These are phyloP conservation scores for Edolisoma coerulescens DNA, from an alignment of 2,113 vertebrate species.

Conservation along the genomic window DNA sequence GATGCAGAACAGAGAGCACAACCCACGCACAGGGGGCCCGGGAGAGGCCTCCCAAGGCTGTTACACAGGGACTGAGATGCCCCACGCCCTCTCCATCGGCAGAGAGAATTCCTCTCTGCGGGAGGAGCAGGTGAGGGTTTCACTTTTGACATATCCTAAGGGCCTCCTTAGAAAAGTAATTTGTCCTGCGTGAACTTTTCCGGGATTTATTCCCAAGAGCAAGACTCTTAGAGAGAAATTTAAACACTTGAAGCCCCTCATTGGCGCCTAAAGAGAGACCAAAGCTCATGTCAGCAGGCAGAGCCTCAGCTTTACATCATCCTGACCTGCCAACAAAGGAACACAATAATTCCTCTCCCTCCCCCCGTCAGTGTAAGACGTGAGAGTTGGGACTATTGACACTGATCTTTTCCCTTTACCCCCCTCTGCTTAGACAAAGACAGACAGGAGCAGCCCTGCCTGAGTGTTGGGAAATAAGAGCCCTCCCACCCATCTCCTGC, in stretches of 20 bases:
- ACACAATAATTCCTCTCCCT: not conserved
- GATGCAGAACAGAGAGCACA: not conserved
- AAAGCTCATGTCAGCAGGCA: not conserved
- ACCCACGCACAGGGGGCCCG: rapidly evolving
- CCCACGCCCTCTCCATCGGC: not conserved
- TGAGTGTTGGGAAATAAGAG: not conserved
- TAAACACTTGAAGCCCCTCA: not conserved
- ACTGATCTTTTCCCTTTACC: not conserved
- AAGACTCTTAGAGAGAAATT: not conserved
- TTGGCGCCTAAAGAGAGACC: not conserved
- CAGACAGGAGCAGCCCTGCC: not conserved
- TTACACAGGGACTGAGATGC: not conserved
- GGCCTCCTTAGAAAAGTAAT: not conserved
- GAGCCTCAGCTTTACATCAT: not conserved
- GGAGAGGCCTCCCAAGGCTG: not conserved
- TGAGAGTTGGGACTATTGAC: not conserved
- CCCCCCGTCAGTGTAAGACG: not conserved
- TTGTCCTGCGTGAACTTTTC: not conserved
- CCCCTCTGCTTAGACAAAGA: not conserved
- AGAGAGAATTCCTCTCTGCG: not conserved
- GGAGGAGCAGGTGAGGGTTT: not conserved
- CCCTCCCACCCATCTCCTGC: not conserved
- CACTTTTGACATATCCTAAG: not conserved
- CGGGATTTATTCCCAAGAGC: not conserved
- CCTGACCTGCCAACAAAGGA: not conserved